Base-by-base conservation (phyloP, 2,113 vertebrate species). In the Ciconia boyciana region DNA sequence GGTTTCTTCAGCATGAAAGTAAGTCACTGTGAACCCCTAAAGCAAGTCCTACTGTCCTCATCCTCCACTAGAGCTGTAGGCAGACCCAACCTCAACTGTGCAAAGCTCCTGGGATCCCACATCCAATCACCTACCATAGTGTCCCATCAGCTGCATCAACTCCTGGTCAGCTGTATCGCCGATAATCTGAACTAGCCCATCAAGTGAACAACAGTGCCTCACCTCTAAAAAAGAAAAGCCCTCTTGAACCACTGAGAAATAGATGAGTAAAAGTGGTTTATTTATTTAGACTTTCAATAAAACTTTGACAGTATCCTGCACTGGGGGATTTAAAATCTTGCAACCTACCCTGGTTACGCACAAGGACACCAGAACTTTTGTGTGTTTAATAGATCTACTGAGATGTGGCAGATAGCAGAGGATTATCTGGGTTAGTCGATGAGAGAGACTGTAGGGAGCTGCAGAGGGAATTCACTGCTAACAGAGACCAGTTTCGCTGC, bases 391-490 rank as follows among this genome's bases (percentile, higher is more conserved):
- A 84, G 92, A 81, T 64, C 83, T 92, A 34, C 80, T 36, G 90
- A 94, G 88, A 92, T 89, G 69, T 76, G 80, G 88, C 92, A 81
- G 95, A 95, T 83, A 96, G 90, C 79, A 93, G 72, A 96, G 94
- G 94, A 95, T 96, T 94, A 94, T 92, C 91, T 95, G 92, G 89
- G 94, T 93, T 93, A 94, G 91, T 70, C 34, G 6, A 10, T 90
- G 85, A 77, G 79, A 94, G 87, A 77, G 87, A 85, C 60, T 89
- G 95, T 43, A 36, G 83, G 82, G 90, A 93, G 88, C 90, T 68
- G 88, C 8, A 0, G 64, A 81, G 92, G 86, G 95, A 92, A 86
- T 86, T 94, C 86, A 28, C 83, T 34, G 90, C 77, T 96, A 79
- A 88, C 79, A 92, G 43, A 86, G 68, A 58, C 28, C 0, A 0